Evolutionary conservation across 2,888 invertebrate genomes (phyloP).

Genomic region (Scaptodrosophila latifasciaeformis): DNA sequence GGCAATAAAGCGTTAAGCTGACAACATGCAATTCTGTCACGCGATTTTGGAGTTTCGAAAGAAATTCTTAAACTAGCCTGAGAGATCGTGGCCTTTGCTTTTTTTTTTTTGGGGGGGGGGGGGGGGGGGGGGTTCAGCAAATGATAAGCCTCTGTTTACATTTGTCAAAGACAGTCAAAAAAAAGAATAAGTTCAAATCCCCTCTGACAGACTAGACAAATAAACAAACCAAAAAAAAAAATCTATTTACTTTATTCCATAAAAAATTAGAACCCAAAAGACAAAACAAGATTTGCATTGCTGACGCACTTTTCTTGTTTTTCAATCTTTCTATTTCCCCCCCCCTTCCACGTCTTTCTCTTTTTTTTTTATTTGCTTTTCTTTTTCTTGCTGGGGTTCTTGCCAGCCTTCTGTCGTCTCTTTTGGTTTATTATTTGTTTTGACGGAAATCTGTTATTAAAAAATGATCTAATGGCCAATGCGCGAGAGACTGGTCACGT

Average conservation of each 20-base stretch:
- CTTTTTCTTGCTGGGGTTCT: too few relatives aligned
- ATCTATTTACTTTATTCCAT: not conserved
- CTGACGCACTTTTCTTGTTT: constrained; percentile 51
- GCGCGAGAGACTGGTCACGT: constrained; percentile 3
- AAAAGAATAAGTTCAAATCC: constrained; percentile 42
- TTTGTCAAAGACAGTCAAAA: too few relatives aligned
- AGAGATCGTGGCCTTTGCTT: too few relatives aligned
- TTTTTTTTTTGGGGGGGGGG: too few relatives aligned
- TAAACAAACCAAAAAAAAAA: constrained; percentile 25
- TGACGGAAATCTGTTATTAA: constrained; percentile 52
- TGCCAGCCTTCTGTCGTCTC: not conserved
- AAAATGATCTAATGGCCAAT: constrained; percentile 49
- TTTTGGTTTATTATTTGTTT: constrained; percentile 39
- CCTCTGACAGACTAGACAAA: constrained; percentile 38
- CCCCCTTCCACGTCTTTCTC: not conserved
- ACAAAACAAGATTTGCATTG: constrained; percentile 44
- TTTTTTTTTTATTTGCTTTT: constrained; percentile 4
- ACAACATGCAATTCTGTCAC: constrained; percentile 8
- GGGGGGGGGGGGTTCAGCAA: too few relatives aligned
- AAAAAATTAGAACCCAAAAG: not conserved
- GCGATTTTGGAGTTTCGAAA: constrained; percentile 2
- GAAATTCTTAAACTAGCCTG: too few relatives aligned
- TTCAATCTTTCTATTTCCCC: constrained; percentile 7
- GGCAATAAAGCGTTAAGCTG: too few relatives aligned
- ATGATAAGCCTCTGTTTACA: not conserved